Evolutionary conservation across 2,113 vertebrate genomes (phyloP).

Genomic region (Ahaetulla prasina): DNA sequence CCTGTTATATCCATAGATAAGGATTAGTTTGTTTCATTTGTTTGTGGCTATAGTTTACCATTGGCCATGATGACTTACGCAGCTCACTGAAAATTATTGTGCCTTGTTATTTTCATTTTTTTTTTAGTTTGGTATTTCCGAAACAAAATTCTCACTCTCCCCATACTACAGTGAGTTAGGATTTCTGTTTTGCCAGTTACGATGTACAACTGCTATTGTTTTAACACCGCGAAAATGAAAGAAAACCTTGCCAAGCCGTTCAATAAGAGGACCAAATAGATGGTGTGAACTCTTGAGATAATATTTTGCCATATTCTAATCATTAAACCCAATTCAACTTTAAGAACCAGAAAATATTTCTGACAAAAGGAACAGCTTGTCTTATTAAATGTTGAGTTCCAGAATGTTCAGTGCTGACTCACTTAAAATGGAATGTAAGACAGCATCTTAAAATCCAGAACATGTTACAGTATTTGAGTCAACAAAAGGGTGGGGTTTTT

Average conservation of each 20-base stretch:
- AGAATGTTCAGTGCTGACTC: slow-evolving; percentile 72
- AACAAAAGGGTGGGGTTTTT: slow-evolving; percentile 64
- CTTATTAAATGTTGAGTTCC: slow-evolving; percentile 75
- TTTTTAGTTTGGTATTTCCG: neutral
- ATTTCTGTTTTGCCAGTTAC: slow-evolving; percentile 23
- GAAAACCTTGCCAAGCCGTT: slow-evolving; percentile 46
- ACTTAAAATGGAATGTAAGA: slow-evolving; percentile 73
- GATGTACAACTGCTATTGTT: slow-evolving; percentile 53
- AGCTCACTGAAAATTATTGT: neutral
- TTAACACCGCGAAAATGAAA: slow-evolving; percentile 57
- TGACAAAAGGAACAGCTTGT: slow-evolving; percentile 63
- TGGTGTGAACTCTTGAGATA: slow-evolving; percentile 59
- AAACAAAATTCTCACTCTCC: neutral
- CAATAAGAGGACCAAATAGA: slow-evolving; percentile 59
- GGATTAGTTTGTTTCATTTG: neutral
- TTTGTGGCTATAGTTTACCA: neutral
- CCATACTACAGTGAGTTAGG: neutral
- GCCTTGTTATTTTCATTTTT: neutral
- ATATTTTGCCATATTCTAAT: slow-evolving; percentile 61
- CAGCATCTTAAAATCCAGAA: slow-evolving; percentile 73
- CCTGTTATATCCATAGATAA: neutral
- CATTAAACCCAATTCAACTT: slow-evolving; percentile 73
- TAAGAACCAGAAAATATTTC: slow-evolving; percentile 66
- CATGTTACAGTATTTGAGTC: slow-evolving; percentile 75
- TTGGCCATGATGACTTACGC: neutral